Conservation (phyloP, 2,888 invertebrate species). For the Dynastes tityus region DNA sequence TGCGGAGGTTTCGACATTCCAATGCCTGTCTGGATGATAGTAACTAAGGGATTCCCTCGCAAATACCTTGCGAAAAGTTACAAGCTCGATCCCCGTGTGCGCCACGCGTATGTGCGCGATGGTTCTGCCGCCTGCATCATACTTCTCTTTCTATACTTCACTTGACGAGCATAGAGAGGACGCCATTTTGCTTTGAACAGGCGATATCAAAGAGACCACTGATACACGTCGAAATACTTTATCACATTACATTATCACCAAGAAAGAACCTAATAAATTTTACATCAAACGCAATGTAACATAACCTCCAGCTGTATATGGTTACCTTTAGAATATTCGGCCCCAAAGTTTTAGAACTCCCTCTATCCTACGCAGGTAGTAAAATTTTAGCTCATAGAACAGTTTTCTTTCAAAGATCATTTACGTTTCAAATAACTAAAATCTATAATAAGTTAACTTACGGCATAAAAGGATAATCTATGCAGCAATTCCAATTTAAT, state of each 20-base stretch:
- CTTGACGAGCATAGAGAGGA: slow-evolving; percentile 25
- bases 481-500: too few species aligned
- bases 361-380: too few species aligned
- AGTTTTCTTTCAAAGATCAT: too few species aligned
- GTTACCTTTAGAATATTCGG: too few species aligned
- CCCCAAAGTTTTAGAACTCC: too few species aligned
- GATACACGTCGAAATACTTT: slow-evolving; percentile 32
- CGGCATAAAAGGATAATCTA: too few species aligned
- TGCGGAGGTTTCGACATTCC: slow-evolving; percentile 58
- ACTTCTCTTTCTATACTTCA: slow-evolving; percentile 49
- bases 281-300: slow-evolving; percentile 9
- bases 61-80: slow-evolving; percentile 57
- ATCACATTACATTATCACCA: slow-evolving; percentile 18
- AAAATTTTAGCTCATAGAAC: too few species aligned
- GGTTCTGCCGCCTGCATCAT: slow-evolving; percentile 52
- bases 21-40: slow-evolving; percentile 43
- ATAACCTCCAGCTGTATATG: background rate
- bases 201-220: slow-evolving; percentile 54
- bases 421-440: too few species aligned
- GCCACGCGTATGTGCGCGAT: slow-evolving; percentile 36
- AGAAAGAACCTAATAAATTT: slow-evolving; percentile 18
- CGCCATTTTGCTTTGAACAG: slow-evolving; percentile 41
- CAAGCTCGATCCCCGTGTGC: slow-evolving; percentile 16
- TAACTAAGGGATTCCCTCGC: slow-evolving; percentile 50
- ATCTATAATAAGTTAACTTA: too few species aligned